Evolutionary conservation across 2,797 vertebrate genomes (phyloP).

Genomic region (Labeo calbasu): DNA sequence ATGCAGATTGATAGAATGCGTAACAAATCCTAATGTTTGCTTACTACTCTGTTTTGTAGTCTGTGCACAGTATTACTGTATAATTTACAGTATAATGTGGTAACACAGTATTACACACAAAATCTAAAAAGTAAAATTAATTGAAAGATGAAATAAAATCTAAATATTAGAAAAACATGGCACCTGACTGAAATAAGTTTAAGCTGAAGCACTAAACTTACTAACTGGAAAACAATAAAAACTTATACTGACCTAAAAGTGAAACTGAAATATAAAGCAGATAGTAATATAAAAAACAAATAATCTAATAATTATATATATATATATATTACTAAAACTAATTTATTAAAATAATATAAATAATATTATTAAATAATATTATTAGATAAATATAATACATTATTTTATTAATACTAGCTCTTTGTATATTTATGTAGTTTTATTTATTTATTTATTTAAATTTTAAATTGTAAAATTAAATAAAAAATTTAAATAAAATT

Average conservation of each 20-base stretch:
- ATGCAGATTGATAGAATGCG: not conserved
- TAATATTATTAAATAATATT: too few relatives aligned
- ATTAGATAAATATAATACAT: too few relatives aligned
- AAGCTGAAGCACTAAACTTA: too few relatives aligned
- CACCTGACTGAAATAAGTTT: not conserved
- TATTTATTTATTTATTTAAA: too few relatives aligned
- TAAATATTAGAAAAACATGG: not conserved
- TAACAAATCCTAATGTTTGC: not conserved
- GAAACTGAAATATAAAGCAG: not conserved
- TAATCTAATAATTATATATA: not conserved
- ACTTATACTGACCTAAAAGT: not conserved
- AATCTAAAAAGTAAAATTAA: not conserved
- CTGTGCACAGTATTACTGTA: not conserved
- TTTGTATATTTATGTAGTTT: too few relatives aligned
- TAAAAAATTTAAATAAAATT: too few relatives aligned
- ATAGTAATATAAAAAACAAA: not conserved
- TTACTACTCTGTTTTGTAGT: not conserved
- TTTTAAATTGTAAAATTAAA: too few relatives aligned
- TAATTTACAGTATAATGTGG: not conserved
- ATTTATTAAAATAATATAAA: too few relatives aligned
- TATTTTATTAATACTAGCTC: too few relatives aligned
- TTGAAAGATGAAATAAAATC: not conserved
- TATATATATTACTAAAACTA: too few relatives aligned
- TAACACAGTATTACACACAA: not conserved
- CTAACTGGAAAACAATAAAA: not conserved